Evolutionary conservation across 2,113 vertebrate species (phyloP), one percentile per base, ranked within the genome.

Genomic region (Ictalurus punctatus): DNA sequence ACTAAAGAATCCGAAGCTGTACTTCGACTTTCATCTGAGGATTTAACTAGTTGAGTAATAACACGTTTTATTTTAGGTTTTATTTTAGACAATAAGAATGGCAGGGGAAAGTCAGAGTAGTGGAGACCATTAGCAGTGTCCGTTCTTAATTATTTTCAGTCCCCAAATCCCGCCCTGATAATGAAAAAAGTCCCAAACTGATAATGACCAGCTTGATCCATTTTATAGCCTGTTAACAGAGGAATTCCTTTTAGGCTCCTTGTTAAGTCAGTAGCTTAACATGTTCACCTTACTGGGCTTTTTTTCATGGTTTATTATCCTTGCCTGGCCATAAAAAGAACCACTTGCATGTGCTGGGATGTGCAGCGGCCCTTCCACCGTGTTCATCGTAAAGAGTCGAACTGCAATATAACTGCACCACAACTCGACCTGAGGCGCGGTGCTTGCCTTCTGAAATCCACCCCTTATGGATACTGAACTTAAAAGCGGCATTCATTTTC

Each of bases 61-160:
- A 40, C n/a, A 14, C 56, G 5, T 61, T 58, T 58, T 40, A 63
- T 63, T 63, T 44, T 63, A 44, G 8, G 21, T 34, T 34, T 34
- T 34, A 34, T 34, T 34, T 34, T 34, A 88, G 56, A 86, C 87
- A 63, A 61, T 44, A 63, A 25, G 52, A 12, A 88, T 86, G 69
- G 40, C 19, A 85, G n/a, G 58, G 71, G 74, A 73, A 85, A 73
- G 52, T 73, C 54, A 23, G 44, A 81, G 34, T 61, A 81, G 85
- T 61, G 30, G 69, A 87, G 81, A 63, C 85, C 90, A 89, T 88
- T 58, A 61, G 63, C 40, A 59, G 25, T 65, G 82, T 86, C 86
- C 85, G 25, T 87, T 63, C 67, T 87, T 76, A 91, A 89, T 59
- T 83, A 87, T 91, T 89, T 85, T 52, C 54, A 82, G 81, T 73